phyloP scores from a whole-genome alignment of 2,797 vertebrate species.

The Chaenodraco wilsoni region DNA sequence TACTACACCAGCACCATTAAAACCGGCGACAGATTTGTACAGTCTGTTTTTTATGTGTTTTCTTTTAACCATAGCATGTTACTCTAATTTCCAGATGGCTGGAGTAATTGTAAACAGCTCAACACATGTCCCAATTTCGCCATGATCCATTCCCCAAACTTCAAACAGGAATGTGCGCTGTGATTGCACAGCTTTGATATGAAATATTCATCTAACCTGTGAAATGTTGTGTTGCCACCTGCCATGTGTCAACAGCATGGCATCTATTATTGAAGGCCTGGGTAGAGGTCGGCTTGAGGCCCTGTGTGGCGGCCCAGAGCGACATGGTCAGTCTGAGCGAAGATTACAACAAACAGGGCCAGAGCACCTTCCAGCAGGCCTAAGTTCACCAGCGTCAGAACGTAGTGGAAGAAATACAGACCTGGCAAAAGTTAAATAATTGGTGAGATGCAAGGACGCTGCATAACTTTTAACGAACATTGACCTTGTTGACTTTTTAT shows the following conservation, averaged over 20 bases:
- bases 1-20: constrained; percentile 24
- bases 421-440: constrained; percentile 27
- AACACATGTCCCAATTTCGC: constrained; percentile 78
- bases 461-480: constrained; percentile 30
- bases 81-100: constrained; percentile 78
- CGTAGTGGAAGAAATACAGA: constrained; percentile 27
- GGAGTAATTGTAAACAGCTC: constrained; percentile 77
- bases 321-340: constrained; percentile 59
- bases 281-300: constrained; percentile 66
- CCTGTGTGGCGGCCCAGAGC: constrained; percentile 61
- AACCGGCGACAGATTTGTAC: constrained; percentile 44
- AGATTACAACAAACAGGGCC: constrained; percentile 53
- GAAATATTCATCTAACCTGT: constrained; percentile 85
- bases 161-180: constrained; percentile 78
- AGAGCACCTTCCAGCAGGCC: constrained; percentile 29
- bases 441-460: constrained; percentile 8
- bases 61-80: constrained; percentile 66
- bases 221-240: constrained; percentile 85
- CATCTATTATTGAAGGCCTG: constrained; percentile 83
- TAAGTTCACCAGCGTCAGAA: constrained; percentile 18
- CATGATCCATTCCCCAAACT: constrained; percentile 77
- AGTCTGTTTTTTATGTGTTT: constrained; percentile 58
- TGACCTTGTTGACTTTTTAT: constrained; percentile 19
- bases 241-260: constrained; percentile 80
- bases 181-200: constrained; percentile 85